phyloP scores from a whole-genome alignment of 2,888 invertebrate species.

The Athetis lepigone region DNA sequence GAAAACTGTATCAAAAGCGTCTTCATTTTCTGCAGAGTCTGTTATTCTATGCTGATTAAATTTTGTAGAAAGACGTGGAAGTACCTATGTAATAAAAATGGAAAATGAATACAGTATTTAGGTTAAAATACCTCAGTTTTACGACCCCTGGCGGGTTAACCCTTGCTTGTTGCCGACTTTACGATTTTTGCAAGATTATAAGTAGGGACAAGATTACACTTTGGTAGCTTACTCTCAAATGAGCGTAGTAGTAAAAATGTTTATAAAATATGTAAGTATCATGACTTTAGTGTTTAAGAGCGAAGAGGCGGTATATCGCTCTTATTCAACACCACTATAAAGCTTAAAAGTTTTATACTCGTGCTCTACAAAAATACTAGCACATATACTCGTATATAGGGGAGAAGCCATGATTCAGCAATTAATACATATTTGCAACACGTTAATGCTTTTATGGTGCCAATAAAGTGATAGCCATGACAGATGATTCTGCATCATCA shows the following conservation, averaged over 20 bases:
- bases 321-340: background rate
- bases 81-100: constrained; percentile 45
- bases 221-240: constrained; percentile 9
- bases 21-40: constrained; percentile 43
- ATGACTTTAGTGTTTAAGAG: constrained; percentile 7
- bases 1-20: constrained; percentile 41
- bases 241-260: constrained; percentile 32
- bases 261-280: constrained; percentile 27
- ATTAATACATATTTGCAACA: too few species aligned
- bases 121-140: constrained; percentile 45
- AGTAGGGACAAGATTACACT: constrained; percentile 38
- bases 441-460: too few species aligned
- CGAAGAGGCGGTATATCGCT: background rate
- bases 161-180: constrained; percentile 44
- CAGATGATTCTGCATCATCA: too few species aligned
- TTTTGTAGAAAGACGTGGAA: constrained; percentile 31
- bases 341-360: too few species aligned
- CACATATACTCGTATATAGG: too few species aligned
- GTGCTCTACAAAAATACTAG: too few species aligned
- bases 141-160: constrained; percentile 52
- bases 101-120: constrained; percentile 50
- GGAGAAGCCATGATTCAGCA: too few species aligned
- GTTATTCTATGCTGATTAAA: constrained; percentile 43
- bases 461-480: too few species aligned
- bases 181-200: constrained; percentile 49